phyloP scores from a whole-genome alignment of 2,888 invertebrate species.

The Ethmia dodecea region DNA sequence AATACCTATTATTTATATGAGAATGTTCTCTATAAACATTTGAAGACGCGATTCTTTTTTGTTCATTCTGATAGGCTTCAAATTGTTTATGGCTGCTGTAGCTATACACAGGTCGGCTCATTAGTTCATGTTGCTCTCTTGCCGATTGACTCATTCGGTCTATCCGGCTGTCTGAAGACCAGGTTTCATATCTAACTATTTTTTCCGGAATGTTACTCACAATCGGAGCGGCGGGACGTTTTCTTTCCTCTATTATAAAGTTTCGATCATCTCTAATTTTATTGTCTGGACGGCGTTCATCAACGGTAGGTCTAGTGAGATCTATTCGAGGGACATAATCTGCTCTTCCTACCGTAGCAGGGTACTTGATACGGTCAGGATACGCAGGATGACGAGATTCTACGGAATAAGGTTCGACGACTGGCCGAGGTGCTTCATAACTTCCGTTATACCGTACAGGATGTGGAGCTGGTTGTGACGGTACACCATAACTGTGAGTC shows the following conservation, averaged over 20 bases:
- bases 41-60: conserved; percentile 43
- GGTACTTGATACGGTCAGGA: conserved; percentile 51
- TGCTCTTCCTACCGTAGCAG: conserved; percentile 35
- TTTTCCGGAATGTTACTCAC: conserved; percentile 72
- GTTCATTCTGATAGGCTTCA: conserved; percentile 63
- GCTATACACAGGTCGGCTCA: conserved; percentile 64
- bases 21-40: conserved; percentile 47
- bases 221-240: conserved; percentile 56
- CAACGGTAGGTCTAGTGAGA: conserved; percentile 51
- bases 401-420: conserved; percentile 44
- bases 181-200: conserved; percentile 64
- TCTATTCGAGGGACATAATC: conserved; percentile 70
- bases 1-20: conserved; percentile 46
- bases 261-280: conserved; percentile 60
- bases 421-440: conserved; percentile 44
- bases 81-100: conserved; percentile 64
- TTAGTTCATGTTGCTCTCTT: conserved; percentile 60
- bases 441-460: conserved; percentile 52
- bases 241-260: conserved; percentile 63
- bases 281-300: conserved; percentile 49
- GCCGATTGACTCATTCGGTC: conserved; percentile 54
- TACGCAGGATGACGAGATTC: conserved; percentile 57
- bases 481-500: conserved; percentile 35
- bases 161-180: conserved; percentile 64
- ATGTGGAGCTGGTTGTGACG: conserved; percentile 37